These are phyloP conservation scores for Amiota mariae DNA, from an alignment of 2,888 invertebrate genomes.

Conservation along the genomic window DNA sequence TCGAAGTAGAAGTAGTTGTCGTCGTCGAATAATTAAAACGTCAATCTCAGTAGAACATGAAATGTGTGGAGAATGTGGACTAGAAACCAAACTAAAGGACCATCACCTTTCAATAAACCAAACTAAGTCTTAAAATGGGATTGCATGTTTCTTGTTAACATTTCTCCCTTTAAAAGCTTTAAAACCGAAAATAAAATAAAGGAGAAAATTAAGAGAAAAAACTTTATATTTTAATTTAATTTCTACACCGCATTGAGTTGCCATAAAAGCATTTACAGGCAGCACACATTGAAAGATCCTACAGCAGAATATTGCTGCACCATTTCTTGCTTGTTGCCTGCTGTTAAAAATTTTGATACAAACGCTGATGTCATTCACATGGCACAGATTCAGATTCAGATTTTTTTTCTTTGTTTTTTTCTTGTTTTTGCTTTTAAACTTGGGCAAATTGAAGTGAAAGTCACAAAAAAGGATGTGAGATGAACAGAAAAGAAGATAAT, in stretches of 20 bases:
- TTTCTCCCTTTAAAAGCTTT: too few species aligned
- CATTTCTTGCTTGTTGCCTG: too few species aligned
- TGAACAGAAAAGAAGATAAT: too few species aligned
- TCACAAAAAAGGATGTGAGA: too few species aligned
- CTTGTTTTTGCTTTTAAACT: not conserved
- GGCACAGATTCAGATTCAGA: conserved; percentile 3
- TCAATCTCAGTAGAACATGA: conserved; percentile 6
- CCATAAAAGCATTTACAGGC: conserved; percentile 13
- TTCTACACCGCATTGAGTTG: conserved; percentile 9
- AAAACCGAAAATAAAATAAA: too few species aligned
- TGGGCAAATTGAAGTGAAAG: too few species aligned
- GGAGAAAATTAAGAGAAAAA: too few species aligned
- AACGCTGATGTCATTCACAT: conserved; percentile 21
- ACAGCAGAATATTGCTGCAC: too few species aligned
- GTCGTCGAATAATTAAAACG: conserved; percentile 22
- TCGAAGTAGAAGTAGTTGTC: not conserved
- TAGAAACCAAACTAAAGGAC: too few species aligned
- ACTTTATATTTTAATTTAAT: conserved; percentile 20
- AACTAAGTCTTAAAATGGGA: too few species aligned
- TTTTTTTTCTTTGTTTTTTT: not conserved
- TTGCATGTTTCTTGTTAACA: too few species aligned
- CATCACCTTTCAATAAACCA: too few species aligned
- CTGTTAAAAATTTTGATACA: conserved; percentile 5
- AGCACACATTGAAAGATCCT: conserved; percentile 4
- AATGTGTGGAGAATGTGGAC: not conserved